Conservation (phyloP, 2,888 invertebrate genomes). For the Latrodectus elegans region DNA sequence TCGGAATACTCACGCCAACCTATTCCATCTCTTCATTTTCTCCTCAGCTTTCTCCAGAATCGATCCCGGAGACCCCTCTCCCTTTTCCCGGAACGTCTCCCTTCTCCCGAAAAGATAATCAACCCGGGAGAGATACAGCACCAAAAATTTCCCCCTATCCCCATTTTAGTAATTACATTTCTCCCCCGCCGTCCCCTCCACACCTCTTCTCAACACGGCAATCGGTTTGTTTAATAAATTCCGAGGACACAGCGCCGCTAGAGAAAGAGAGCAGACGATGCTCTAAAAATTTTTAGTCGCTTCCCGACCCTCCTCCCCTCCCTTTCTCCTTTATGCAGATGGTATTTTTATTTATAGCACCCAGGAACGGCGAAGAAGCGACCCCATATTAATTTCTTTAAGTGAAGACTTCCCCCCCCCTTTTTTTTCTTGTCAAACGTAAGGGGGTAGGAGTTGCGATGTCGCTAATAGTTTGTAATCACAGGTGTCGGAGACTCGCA, state of each 20-base stretch:
- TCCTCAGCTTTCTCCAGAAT: constrained; percentile 19
- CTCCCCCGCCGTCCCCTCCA: constrained; percentile 8
- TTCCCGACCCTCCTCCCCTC: background rate
- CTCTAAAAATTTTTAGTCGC: background rate
- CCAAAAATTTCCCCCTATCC: constrained; percentile 34
- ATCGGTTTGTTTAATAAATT: constrained; percentile 69
- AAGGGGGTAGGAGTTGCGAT: background rate
- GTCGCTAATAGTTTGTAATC: constrained; percentile 47
- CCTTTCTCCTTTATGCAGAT: constrained; percentile 48
- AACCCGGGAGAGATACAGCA: constrained; percentile 38
- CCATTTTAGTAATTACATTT: constrained; percentile 62
- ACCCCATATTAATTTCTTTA: constrained; percentile 55
- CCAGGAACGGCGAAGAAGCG: constrained; percentile 12
- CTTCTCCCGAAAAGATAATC: constrained; percentile 54
- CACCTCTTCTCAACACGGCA: constrained; percentile 32
- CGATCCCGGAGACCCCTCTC: constrained; percentile 26
- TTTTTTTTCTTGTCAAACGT: background rate
- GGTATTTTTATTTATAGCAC: constrained; percentile 52
- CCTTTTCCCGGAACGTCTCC: background rate
- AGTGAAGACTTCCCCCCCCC: constrained; percentile 23
- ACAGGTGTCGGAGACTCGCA: constrained; percentile 29
- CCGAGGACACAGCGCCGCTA: constrained; percentile 29
- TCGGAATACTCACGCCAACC: constrained; percentile 51
- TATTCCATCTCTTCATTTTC: constrained; percentile 39
- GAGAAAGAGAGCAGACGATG: background rate